Percentiles rank a stretch among this genome's conserved stretches.
phyloP scores from a whole-genome alignment of 1,140 invertebrate species.

The Drosophila ogumai region DNA sequence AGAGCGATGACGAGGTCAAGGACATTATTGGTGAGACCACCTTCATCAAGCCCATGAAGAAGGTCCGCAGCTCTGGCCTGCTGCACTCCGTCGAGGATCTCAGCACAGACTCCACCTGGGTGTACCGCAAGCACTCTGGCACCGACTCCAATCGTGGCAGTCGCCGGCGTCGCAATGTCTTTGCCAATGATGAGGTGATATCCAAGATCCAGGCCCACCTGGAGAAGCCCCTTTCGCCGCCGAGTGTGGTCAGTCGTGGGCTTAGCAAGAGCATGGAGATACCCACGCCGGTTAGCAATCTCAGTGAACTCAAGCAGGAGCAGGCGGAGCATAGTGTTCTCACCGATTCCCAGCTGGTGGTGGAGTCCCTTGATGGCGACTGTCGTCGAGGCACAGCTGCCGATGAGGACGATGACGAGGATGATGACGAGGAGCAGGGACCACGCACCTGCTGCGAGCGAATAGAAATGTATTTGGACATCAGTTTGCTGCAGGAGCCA shows the following conservation, averaged over 20 bases:
- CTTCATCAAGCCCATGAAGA: conserved; percentile 86
- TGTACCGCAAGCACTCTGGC: conserved; percentile 87
- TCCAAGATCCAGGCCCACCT: conserved; percentile 80
- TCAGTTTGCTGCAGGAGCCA: conserved; percentile 88
- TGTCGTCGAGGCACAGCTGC: conserved; percentile 21
- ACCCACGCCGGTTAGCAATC: conserved; percentile 83
- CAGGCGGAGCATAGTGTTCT: conserved; percentile 79
- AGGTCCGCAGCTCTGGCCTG: conserved; percentile 89
- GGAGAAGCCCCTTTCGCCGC: conserved; percentile 73
- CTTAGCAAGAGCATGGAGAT: conserved; percentile 85
- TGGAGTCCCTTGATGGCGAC: conserved; percentile 52
- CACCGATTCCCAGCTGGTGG: conserved; percentile 61
- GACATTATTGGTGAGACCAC: conserved; percentile 87
- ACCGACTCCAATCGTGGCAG: conserved; percentile 82
- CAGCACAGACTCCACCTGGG: conserved; percentile 90
- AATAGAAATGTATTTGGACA: conserved; percentile 87
- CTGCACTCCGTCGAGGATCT: conserved; percentile 90
- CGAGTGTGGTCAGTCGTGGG: conserved; percentile 75
- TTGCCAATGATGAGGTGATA: conserved; percentile 82
- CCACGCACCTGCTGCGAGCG: conserved; percentile 75
- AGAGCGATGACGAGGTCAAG: conserved; percentile 87
- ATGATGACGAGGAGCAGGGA: conserved; percentile 59
- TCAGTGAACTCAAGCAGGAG: conserved; percentile 73
- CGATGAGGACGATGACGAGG: conserved; percentile 47
- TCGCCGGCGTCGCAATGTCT: conserved; percentile 76